Evolutionary conservation across 1,140 invertebrate species (phyloP), one percentile per base, ranked within the genome.

Genomic region (Drosophila erecta): DNA sequence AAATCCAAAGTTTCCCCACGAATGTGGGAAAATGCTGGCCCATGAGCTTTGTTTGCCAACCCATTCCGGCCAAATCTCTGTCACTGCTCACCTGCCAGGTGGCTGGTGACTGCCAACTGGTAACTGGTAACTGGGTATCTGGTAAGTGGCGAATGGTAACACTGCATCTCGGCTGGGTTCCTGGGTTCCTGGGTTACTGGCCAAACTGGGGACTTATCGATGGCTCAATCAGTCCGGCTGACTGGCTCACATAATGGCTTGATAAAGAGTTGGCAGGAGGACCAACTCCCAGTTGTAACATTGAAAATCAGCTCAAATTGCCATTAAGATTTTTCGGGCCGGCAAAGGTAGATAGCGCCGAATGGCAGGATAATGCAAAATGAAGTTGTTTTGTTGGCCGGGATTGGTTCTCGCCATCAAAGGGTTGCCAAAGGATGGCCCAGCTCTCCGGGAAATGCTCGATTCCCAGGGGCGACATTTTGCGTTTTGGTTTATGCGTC

Each of bases 261-360:
- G 85, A 89, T 89, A 89, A 89, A 84, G 80, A 84, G 76, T 70
- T 76, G 72, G 58, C 78, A 60, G 47, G 47, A 24, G 53, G 22
- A 30, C 33, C 67, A 91, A 92, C 79, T 92, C 91, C 91, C 91
- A 81, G 74, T 76, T 79, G 91, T 86, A 86, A 92, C 91, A 92
- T 92, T 92, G 83, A 87, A 86, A 87, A 87, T 87, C 83, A 87
- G 79, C 83, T 87, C 84, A 72, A 87, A 89, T 79, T 87, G 84
- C 83, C 83, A 87, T 89, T 87, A 79, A 83, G 84, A 83, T 76
- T 83, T 89, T 69, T 71, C 17, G 74, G 60, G 38, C 37, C 49
- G 54, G 27, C 44, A 51, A 75, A 75, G 64, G 81, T 86, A 85
- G 81, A 86, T 86, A 84, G 79, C 61, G 70, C 14, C 43, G 67